Base-by-base conservation (phyloP, 2,797 vertebrate species). In the Neopelma chrysocephalum region DNA sequence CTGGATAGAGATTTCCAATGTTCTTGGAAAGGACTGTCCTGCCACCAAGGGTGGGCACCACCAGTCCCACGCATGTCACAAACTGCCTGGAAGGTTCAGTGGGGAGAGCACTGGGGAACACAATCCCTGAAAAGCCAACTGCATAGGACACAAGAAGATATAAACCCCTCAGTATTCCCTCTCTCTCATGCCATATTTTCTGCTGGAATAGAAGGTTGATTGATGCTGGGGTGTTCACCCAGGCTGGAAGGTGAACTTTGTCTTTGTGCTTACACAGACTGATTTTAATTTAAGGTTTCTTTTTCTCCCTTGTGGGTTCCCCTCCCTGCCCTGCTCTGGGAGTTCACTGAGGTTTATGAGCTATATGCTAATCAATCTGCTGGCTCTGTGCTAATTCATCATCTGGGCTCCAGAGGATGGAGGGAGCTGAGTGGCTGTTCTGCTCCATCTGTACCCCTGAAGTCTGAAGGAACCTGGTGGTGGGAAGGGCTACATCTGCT, bases 261-360 rank as follows among this genome's bases (percentile, higher is more conserved):
- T 73, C 73, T 90, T 87, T 48, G 26, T 62, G 51, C 80, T 87
- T 82, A 70, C 82, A 66, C 34, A 78, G 62, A 10, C 47, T 93
- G 82, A 76, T 76, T 95, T 89, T 94, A 90, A 96, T 94, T 94
- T 89, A 95, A 90, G 3, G 6, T 90, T 95, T 89, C 73, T 56
- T 29, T 50, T 73, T 68, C 45, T 82, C 80, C 77, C 51, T 23
- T 12, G 25, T 20, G 77, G 40, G 48, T 29, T 79, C 82, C 29
- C 71, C 34, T 93, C 45, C 62, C 56, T 90, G 94, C 80, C 86
- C 58, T 62, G 58, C 60, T 82, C 73, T 26, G 16, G 3, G 23
- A 78, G 51, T 90, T 95, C 73, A 56, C 23, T 42, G 82, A 38
- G 25, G 75, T 94, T 91, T 88, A 89, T 78, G 89, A 94, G 82